Percentiles rank a stretch among this genome's conserved stretches.
Conservation (phyloP, 2,888 invertebrate genomes). For the Diarsia dahlii region DNA sequence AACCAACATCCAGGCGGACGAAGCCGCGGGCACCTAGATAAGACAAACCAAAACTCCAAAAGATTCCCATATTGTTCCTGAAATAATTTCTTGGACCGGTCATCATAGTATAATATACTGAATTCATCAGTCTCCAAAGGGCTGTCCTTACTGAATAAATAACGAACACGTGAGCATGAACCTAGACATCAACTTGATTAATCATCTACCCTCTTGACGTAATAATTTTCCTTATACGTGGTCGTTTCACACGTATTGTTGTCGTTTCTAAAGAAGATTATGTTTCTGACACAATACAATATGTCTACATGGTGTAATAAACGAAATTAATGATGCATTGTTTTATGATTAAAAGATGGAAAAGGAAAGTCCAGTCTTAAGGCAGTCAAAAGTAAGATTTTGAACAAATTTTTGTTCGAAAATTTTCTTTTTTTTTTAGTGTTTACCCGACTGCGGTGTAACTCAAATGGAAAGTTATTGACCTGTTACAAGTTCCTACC, state of each 20-base stretch:
- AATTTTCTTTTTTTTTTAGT: background rate
- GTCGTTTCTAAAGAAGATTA: background rate
- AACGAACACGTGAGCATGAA: background rate
- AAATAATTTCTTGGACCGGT: no score
- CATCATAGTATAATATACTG: no score
- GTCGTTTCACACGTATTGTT: conserved; percentile 9
- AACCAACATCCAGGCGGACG: no score
- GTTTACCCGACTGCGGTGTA: no score
- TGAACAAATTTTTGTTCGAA: background rate
- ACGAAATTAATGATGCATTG: background rate
- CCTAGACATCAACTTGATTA: conserved; percentile 40
- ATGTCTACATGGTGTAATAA: background rate
- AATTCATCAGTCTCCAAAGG: no score
- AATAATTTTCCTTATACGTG: conserved; percentile 27
- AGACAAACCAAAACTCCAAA: no score
- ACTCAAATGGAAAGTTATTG: no score
- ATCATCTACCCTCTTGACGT: conserved; percentile 15
- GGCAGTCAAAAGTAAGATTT: background rate
- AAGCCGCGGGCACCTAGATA: no score
- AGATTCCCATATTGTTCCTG: no score
- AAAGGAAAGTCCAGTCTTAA: no score
- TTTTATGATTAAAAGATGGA: background rate
- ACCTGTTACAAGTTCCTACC: no score
- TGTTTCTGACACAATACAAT: conserved; percentile 7
- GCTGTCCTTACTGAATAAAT: no score